These are phyloP conservation scores for Chionoecetes opilio DNA, from an alignment of 1,140 invertebrate genomes.

Conservation along the genomic window DNA sequence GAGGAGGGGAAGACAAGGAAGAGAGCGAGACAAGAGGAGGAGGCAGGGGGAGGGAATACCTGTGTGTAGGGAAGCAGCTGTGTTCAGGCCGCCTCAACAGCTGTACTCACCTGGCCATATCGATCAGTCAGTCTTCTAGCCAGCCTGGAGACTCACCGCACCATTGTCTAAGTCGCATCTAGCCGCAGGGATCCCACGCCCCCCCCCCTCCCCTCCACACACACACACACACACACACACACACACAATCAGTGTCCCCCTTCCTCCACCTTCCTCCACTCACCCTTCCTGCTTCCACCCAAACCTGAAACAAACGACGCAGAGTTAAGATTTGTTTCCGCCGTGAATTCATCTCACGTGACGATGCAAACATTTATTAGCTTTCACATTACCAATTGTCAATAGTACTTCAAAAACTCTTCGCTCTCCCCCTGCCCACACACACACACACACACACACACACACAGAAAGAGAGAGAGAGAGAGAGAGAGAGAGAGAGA, in stretches of 20 bases:
- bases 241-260: too few relatives aligned
- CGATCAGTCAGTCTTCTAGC: not conserved
- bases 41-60: not conserved
- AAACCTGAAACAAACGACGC: not conserved
- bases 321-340: too few relatives aligned
- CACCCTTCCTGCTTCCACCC: too few relatives aligned
- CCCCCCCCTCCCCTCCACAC: not conserved
- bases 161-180: conserved; percentile 14
- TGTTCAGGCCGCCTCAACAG: conserved; percentile 3
- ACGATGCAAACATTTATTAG: too few relatives aligned
- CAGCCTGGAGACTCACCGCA: not conserved
- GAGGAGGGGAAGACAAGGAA: not conserved
- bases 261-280: not conserved
- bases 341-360: too few relatives aligned
- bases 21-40: not conserved
- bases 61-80: not conserved
- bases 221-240: too few relatives aligned
- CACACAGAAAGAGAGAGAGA: too few relatives aligned
- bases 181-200: not conserved
- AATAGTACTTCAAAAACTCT: too few relatives aligned
- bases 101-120: conserved; percentile 7
- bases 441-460: too few relatives aligned
- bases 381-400: too few relatives aligned
- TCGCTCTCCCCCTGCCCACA: too few relatives aligned
- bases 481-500: too few relatives aligned